Evolutionary conservation across 2,888 invertebrate genomes (phyloP), one percentile per base, ranked within the genome.

Genomic region (Pterostichus madidus): DNA sequence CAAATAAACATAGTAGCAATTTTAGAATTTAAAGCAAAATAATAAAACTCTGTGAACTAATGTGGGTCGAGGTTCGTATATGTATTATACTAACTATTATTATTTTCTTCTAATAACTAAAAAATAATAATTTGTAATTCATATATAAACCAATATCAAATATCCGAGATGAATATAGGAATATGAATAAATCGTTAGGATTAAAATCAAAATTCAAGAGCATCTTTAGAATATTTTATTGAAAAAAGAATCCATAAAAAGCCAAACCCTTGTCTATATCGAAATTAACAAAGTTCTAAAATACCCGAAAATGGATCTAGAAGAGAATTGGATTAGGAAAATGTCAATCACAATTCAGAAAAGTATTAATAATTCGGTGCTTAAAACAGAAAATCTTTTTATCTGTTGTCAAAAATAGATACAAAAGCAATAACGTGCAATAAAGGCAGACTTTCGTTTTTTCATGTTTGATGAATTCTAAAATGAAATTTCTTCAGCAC

Each of bases 401-500:
- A 24, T 10, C 17, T 17, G 10, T 56, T 15, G 2, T 52, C 52
- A n/a, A n/a, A 5, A 52, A 8, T 17, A n/a, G 56, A 56, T 0
- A n/a, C 5, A 49, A 49, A 56, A 56, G 17, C 15, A 17, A 56
- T 24, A 56, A 10, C 15, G 56, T 56, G 8, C 3, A 52, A 52
- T n/a, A 52, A 15, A 52, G 13, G 52, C 2, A 13, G 24, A 17
- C 24, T 52, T 52, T n/a, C 0, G 8, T 17, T 13, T 56, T 56
- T 56, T 15, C 17, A 17, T 7, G 56, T 15, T 24, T 31, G 17
- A 61, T 31, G 10, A 8, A 49, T 49, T 49, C 49, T 49, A 10
- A 32, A 61, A 61, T 61, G 61, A 61, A 61, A 61, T 61, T 61
- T 61, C 61, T 61, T 61, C 11, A 35, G 61, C n/a, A 61, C 32